Evolutionary conservation across 2,888 invertebrate species (phyloP).

Genomic region (Pseudeuparius sepicola): DNA sequence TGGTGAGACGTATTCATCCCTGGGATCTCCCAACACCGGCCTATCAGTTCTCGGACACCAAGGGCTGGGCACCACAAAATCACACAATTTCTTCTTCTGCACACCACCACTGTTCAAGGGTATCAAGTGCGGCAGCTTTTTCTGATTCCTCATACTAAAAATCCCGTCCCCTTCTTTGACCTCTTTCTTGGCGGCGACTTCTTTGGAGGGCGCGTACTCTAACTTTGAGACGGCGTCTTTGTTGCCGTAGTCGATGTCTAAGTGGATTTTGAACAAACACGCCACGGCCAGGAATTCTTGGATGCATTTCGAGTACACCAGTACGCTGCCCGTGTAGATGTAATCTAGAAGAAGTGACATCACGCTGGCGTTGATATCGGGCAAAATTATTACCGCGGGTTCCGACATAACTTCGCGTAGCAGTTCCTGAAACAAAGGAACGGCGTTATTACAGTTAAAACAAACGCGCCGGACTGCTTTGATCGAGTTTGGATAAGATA

Average conservation of each 20-base stretch:
- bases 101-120: slow-evolving; percentile 27
- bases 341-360: slow-evolving; percentile 56
- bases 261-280: slow-evolving; percentile 32
- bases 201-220: neutral
- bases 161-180: too few relatives aligned
- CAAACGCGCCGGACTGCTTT: too few relatives aligned
- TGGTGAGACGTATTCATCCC: slow-evolving; percentile 24
- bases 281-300: slow-evolving; percentile 51
- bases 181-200: neutral
- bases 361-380: slow-evolving; percentile 52
- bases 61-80: slow-evolving; percentile 47
- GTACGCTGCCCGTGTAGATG: slow-evolving; percentile 57
- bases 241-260: slow-evolving; percentile 11
- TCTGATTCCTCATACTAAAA: too few relatives aligned
- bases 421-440: slow-evolving; percentile 30
- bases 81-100: slow-evolving; percentile 36
- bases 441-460: too few relatives aligned
- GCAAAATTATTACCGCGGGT: slow-evolving; percentile 53
- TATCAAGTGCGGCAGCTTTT: slow-evolving; percentile 32
- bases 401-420: slow-evolving; percentile 38
- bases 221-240: neutral
- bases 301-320: slow-evolving; percentile 47
- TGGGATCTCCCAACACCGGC: slow-evolving; percentile 34
- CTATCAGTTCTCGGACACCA: slow-evolving; percentile 42
- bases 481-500: too few relatives aligned